Evolutionary conservation across 2,113 vertebrate genomes (phyloP), one percentile per base, ranked within the genome.

Genomic region (Thryonomys swinderianus): DNA sequence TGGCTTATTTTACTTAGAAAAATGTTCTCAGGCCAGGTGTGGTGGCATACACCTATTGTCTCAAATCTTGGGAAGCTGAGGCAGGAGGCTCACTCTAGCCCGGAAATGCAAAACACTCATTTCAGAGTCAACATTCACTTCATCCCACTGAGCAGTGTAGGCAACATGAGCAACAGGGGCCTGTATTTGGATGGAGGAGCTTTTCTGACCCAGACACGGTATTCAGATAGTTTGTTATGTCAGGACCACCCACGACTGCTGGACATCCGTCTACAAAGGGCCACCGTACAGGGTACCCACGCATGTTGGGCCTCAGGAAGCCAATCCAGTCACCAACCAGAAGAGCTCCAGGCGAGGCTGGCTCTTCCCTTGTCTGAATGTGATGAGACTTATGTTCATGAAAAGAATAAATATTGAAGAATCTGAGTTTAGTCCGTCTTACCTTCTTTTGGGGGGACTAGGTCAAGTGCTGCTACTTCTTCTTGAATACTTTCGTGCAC

Each of bases 371-470:
- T 99, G 99, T 97, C 99, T 99, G 98, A 99, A 99, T 76, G 99
- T 99, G 88, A 99, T 99, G 99, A 99, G 99, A 96, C 99, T 99
- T 98, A 99, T 99, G 55, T 99, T 99, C 98, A 99, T 99, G 99
- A 99, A 99, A 98, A 99, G 99, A 92, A 99, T 99, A 96, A 99
- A 99, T 98, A 98, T 99, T 59, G 99, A 99, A 97, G 99, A 99
- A 98, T 99, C 99, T 98, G 99, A 99, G 96, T 99, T 99, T 98
- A 99, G 99, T 98, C 99, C 99, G 95, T 99, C 99, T 1, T 99
- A 99, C 87, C 48, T 99, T 99, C 97, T 99, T 99, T 98, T 99
- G 99, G 99, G 99, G 99, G 99, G 99, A 99, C 32, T 97, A 99
- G 99, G 97, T 99, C 1, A 99, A 99, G 91, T 99, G 99, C 66